Conservation (phyloP, 2,113 vertebrate species). For the Butorides virescens region DNA sequence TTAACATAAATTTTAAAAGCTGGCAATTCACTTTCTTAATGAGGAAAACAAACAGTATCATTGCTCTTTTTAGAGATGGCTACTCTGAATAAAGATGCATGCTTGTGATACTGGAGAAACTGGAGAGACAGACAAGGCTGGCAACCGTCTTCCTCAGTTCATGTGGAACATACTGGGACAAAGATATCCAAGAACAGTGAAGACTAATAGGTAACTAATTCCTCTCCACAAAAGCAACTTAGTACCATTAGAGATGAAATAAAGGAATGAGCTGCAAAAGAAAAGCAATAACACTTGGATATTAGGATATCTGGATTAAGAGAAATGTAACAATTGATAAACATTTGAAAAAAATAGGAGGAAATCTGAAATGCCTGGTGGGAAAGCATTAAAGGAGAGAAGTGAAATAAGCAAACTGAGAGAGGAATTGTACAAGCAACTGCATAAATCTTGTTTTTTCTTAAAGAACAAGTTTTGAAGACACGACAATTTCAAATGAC, state of each 20-base stretch:
- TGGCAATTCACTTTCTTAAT: not conserved
- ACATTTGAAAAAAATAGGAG: not conserved
- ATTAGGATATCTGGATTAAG: not conserved
- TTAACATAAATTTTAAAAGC: not conserved
- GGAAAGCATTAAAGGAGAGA: slow-evolving; percentile 81
- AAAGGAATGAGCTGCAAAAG: slow-evolving; percentile 35
- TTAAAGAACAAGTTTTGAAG: not conserved
- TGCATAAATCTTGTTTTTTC: not conserved
- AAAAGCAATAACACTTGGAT: slow-evolving; percentile 20
- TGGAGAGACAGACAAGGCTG: not conserved
- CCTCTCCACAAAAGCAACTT: slow-evolving; percentile 29
- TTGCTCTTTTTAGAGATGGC: not conserved
- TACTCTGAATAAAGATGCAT: not conserved
- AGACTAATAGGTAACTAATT: slow-evolving; percentile 27
- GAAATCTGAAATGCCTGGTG: slow-evolving; percentile 15
- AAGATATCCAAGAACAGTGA: not conserved
- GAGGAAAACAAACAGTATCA: not conserved
- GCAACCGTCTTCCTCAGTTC: not conserved
- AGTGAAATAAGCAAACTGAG: slow-evolving; percentile 57
- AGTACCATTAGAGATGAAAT: slow-evolving; percentile 15
- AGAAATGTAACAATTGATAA: slow-evolving; percentile 24
- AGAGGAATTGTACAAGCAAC: not conserved
- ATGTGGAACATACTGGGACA: not conserved
- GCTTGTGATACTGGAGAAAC: not conserved
- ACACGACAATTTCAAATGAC: not conserved